A percentile compares a stretch with the other conserved stretches of the same genome.
Evolutionary conservation across 2,888 invertebrate genomes (phyloP).

Genomic region (Melinaea menophilus): DNA sequence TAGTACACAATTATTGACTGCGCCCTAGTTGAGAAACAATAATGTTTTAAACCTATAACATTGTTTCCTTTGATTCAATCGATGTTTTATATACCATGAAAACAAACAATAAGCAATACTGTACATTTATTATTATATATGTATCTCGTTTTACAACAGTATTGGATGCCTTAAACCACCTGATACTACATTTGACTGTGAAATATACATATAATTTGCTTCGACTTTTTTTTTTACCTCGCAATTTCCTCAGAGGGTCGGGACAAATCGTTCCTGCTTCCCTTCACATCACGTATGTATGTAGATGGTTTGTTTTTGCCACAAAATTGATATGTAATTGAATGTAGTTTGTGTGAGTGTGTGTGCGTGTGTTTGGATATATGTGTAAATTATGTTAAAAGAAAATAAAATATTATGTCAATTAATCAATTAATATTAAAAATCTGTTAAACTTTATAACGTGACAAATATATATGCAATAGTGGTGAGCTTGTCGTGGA

Average conservation of each 20-base stretch:
- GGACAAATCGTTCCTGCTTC: conserved; percentile 1
- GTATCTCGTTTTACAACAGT: not conserved
- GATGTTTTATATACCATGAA: not conserved
- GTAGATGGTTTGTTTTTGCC: not conserved
- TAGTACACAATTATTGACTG: no score
- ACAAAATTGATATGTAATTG: not conserved
- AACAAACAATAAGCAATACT: not conserved
- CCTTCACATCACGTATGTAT: not conserved
- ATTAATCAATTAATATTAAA: no score
- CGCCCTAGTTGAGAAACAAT: no score
- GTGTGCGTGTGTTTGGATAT: not conserved
- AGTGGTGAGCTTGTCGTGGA: no score
- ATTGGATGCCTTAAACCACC: not conserved
- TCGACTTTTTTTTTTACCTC: not conserved
- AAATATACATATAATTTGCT: conserved; percentile 1
- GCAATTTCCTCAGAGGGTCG: conserved; percentile 6
- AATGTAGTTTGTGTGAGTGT: not conserved
- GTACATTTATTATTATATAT: not conserved
- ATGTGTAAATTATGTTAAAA: no score
- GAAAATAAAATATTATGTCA: no score
- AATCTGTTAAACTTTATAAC: no score
- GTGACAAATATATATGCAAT: no score
- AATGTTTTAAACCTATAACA: no score
- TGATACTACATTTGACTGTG: not conserved
- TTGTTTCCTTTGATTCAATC: not conserved